Evolutionary conservation across 2,113 vertebrate genomes (phyloP), one percentile per base, ranked within the genome.

Genomic region (Erpornis zantholeuca): DNA sequence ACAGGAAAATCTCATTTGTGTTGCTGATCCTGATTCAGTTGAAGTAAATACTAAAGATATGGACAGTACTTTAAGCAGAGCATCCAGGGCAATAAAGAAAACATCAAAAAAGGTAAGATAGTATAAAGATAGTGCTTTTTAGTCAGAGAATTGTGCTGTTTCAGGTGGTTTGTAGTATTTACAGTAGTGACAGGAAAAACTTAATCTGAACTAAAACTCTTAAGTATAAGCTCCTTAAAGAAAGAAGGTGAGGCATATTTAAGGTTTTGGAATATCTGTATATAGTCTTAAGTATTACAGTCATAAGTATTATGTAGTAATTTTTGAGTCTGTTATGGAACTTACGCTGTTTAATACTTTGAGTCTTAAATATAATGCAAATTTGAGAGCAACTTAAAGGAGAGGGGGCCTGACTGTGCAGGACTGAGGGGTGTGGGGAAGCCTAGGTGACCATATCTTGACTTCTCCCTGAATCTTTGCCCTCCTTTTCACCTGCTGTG

Each of bases 11-110:
- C 98, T 99, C 61, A 99, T 99, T 97, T 99, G 99, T 72, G 96
- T 95, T 83, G 98, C 98, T 84, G 99, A 99, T 94, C 99, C 99
- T 53, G 99, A 99, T 92, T 98, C 99, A 16, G 98, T 99, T 75
- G 99, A 99, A 98, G 98, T 99, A 93, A 99, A 97, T 98, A 99
- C 99, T 56, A 99, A 99, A 98, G 99, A 99, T 94, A 99, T 99
- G 99, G 99, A 99, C 95, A 99, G 99, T 96, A 99, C 99, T n/a
- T 97, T 99, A 96, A 99, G 99, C 97, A 98, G 99, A 97, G 99
- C 99, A 88, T 99, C 99, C 91, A 98, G 99, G 82, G 99, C 99
- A 97, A 99, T 99, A 97, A 99, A 99, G 97, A 99, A 99, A 97
- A 99, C 99, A 15, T 99, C 99, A 38, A 99, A 99, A 97, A 99